phyloP scores from a whole-genome alignment of 2,888 invertebrate species.

The Cheilosia urbana region DNA sequence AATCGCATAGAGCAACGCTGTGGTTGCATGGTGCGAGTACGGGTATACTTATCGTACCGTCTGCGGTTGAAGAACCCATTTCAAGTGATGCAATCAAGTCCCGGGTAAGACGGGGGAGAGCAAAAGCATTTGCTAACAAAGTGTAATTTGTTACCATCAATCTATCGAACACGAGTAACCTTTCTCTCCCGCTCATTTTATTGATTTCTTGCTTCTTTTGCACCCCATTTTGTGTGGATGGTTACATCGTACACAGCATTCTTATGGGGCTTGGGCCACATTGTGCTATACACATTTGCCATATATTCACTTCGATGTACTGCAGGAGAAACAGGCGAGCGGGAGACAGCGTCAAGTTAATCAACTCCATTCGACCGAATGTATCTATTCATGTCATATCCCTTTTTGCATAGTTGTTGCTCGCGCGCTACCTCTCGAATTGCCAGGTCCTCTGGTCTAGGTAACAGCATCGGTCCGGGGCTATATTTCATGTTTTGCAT shows the following conservation, averaged over 20 bases:
- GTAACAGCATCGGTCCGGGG: slow-evolving; percentile 23
- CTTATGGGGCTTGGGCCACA: slow-evolving; percentile 15
- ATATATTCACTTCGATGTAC: slow-evolving; percentile 7
- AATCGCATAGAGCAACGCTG: slow-evolving; percentile 45
- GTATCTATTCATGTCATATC: slow-evolving; percentile 74
- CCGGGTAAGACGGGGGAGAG: slow-evolving; percentile 7
- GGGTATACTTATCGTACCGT: slow-evolving; percentile 38
- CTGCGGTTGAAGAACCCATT: slow-evolving; percentile 61
- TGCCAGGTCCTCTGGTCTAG: slow-evolving; percentile 13
- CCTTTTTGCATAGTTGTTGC: slow-evolving; percentile 63
- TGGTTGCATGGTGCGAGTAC: slow-evolving; percentile 31
- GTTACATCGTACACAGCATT: slow-evolving; percentile 7
- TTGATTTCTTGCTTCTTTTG: slow-evolving; percentile 64
- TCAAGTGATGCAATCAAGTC: slow-evolving; percentile 59
- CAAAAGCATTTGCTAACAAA: slow-evolving; percentile 68
- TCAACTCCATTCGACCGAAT: slow-evolving; percentile 71
- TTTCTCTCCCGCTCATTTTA: slow-evolving; percentile 37
- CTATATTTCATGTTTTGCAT: slow-evolving; percentile 74
- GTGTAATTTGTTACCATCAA: slow-evolving; percentile 76
- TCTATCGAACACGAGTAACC: slow-evolving; percentile 73
- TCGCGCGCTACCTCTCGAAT: slow-evolving; percentile 59
- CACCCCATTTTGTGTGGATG: slow-evolving; percentile 13
- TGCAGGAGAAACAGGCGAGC: background rate
- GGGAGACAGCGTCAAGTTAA: slow-evolving; percentile 57
- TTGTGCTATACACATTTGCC: slow-evolving; percentile 24